Conservation (phyloP, 2,888 invertebrate genomes). For the Diachrysia chrysitis region DNA sequence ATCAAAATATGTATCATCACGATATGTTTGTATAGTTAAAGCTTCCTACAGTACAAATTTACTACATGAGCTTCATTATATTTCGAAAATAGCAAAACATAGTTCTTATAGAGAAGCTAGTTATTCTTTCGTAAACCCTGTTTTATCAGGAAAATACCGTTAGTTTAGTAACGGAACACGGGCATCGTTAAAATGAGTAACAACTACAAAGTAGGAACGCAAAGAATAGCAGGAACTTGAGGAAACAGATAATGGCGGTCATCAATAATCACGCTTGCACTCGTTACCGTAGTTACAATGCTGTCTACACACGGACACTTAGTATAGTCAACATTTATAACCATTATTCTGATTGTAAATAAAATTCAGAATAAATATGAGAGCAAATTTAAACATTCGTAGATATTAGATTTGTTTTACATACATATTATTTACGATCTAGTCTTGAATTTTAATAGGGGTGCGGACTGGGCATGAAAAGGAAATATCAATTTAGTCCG, state of each 20-base stretch:
- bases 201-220: conserved; percentile 31
- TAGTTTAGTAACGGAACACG: conserved; percentile 34
- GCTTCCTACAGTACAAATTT: not conserved
- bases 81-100: not conserved
- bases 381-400: too few relatives aligned
- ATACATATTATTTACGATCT: too few relatives aligned
- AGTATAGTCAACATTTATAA: not conserved
- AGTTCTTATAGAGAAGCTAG: conserved; percentile 4
- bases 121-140: conserved; percentile 14
- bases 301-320: not conserved
- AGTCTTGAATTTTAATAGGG: too few relatives aligned
- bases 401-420: too few relatives aligned
- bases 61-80: not conserved
- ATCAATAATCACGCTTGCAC: conserved; percentile 52
- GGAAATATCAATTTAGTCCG: too few relatives aligned
- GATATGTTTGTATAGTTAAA: not conserved
- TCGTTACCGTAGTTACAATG: conserved; percentile 1
- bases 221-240: conserved; percentile 30
- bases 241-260: conserved; percentile 44
- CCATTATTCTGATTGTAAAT: too few relatives aligned
- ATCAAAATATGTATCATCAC: too few relatives aligned
- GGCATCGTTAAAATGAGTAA: conserved; percentile 48
- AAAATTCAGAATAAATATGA: too few relatives aligned
- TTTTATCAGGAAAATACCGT: conserved; percentile 29
- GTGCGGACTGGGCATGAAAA: too few relatives aligned